A percentile compares a stretch with the other conserved stretches of the same genome.
phyloP scores from a whole-genome alignment of 2,888 invertebrate species.

The Acanthoscelides obtectus region DNA sequence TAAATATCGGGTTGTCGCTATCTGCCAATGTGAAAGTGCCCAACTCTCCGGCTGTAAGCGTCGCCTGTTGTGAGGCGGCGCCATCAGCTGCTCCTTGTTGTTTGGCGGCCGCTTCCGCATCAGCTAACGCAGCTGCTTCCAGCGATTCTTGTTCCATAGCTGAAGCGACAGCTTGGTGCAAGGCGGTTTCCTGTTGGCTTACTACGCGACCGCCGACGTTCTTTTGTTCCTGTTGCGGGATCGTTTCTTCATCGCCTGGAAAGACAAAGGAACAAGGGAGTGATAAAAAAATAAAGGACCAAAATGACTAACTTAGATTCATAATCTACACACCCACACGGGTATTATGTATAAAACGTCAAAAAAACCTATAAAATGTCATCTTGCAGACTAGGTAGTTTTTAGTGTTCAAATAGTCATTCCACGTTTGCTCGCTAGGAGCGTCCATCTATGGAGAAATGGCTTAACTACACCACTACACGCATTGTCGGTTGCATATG shows the following conservation, averaged over 20 bases:
- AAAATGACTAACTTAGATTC: too few species aligned
- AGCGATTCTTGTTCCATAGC: slow-evolving; percentile 8
- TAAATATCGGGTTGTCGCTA: slow-evolving; percentile 63
- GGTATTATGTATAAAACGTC: too few species aligned
- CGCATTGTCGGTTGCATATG: too few species aligned
- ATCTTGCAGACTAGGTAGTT: too few species aligned
- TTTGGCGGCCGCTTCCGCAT: slow-evolving; percentile 13
- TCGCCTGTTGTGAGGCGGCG: slow-evolving; percentile 3
- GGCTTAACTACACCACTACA: too few species aligned
- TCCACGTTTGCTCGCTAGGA: too few species aligned
- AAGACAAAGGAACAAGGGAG: background rate
- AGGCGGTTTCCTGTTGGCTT: background rate
- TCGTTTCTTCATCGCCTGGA: background rate
- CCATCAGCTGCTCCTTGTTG: background rate
- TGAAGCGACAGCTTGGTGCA: background rate
- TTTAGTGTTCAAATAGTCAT: too few species aligned
- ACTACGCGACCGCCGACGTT: background rate
- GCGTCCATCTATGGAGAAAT: too few species aligned
- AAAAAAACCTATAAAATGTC: too few species aligned
- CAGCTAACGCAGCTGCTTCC: slow-evolving; percentile 15
- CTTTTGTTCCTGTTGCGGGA: background rate
- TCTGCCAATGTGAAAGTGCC: slow-evolving; percentile 35
- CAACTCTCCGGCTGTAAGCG: slow-evolving; percentile 27
- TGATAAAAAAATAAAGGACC: too few species aligned
- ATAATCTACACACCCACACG: too few species aligned